Conservation (phyloP, 2,797 vertebrate species). For the Enteromius thamalakanensis region DNA sequence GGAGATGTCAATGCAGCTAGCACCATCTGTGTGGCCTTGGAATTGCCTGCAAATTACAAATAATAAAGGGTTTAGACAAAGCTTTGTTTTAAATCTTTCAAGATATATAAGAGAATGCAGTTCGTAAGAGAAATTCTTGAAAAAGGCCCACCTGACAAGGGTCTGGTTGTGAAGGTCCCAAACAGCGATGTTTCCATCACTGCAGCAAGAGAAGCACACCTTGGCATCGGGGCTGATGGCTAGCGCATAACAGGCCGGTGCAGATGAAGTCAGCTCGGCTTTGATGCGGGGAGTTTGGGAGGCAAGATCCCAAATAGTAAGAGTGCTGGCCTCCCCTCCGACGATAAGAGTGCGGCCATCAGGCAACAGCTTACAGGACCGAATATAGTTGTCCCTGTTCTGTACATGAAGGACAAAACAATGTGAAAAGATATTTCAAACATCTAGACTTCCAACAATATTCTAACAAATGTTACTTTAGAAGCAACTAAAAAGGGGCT, state of each 20-base stretch:
- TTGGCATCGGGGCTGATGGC: constrained; percentile 97
- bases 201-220: constrained; percentile 98
- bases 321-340: constrained; percentile 92
- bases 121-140: background rate
- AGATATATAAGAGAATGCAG: background rate
- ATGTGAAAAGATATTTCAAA: background rate
- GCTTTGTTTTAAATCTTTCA: background rate
- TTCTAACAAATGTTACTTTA: background rate
- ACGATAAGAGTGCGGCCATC: constrained; percentile 95
- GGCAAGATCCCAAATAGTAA: constrained; percentile 97
- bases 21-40: constrained; percentile 95
- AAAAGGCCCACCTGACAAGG: constrained; percentile 84
- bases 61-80: background rate
- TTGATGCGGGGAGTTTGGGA: constrained; percentile 94
- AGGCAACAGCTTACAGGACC: constrained; percentile 94
- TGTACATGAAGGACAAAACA: constrained; percentile 61
- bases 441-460: background rate
- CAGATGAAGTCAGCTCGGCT: constrained; percentile 93
- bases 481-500: background rate
- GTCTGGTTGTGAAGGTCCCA: constrained; percentile 98
- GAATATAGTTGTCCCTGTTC: constrained; percentile 98
- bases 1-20: constrained; percentile 98
- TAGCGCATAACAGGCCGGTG: constrained; percentile 93
- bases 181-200: constrained; percentile 94
- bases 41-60: constrained; percentile 83